Conservation (phyloP, 1,140 invertebrate genomes). For the Pissodes strobi region DNA sequence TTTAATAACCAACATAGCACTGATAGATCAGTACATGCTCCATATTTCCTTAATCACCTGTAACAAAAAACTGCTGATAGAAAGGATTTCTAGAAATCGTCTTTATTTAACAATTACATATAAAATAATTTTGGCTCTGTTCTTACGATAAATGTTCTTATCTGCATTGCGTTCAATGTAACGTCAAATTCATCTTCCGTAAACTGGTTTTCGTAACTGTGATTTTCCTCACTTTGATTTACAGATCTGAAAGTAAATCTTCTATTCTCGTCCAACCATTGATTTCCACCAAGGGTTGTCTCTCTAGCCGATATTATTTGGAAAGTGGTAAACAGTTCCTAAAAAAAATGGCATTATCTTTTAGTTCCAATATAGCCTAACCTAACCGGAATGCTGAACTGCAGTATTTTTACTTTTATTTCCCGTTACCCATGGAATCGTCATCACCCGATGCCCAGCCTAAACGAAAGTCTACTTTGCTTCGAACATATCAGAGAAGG, state of each 20-base stretch:
- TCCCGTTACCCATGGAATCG: neutral
- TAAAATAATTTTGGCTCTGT: slow-evolving; percentile 3
- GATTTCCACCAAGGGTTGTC: slow-evolving; percentile 40
- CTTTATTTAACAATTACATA: too few species aligned
- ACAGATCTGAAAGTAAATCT: neutral
- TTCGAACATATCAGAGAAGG: too few species aligned
- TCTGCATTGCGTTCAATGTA: slow-evolving; percentile 38
- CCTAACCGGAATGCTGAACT: neutral
- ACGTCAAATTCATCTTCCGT: slow-evolving; percentile 27
- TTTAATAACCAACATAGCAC: too few species aligned
- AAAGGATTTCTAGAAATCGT: too few species aligned
- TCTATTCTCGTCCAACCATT: slow-evolving; percentile 31
- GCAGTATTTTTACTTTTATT: neutral
- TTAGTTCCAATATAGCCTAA: neutral
- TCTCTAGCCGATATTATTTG: slow-evolving; percentile 33
- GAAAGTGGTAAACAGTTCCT: slow-evolving; percentile 41
- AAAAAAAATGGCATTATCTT: slow-evolving; percentile 35
- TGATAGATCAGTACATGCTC: too few species aligned
- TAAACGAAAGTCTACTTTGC: too few species aligned
- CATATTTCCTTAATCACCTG: too few species aligned
- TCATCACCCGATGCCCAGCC: too few species aligned
- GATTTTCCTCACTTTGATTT: slow-evolving; percentile 71
- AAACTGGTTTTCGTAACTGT: too few species aligned
- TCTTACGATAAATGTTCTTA: slow-evolving; percentile 37
- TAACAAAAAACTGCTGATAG: too few species aligned